These are phyloP conservation scores for Sussaba pulchella DNA, from an alignment of 2,888 invertebrate species.

Conservation along the genomic window DNA sequence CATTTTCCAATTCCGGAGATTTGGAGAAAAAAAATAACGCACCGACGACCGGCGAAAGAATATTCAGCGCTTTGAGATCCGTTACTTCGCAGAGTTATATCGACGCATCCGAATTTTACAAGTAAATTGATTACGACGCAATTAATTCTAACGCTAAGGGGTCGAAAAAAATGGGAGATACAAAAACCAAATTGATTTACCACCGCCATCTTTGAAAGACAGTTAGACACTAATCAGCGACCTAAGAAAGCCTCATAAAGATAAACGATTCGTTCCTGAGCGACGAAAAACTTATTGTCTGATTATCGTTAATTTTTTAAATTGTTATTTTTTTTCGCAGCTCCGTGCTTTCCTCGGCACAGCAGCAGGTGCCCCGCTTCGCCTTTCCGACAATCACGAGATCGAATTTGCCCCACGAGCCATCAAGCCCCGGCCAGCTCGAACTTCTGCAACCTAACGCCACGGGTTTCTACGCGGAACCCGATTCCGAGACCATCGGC, in stretches of 20 bases:
- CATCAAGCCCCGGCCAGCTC: slow-evolving; percentile 60
- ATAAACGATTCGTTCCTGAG: too few species aligned
- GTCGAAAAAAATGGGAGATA: background rate
- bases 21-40: slow-evolving; percentile 71
- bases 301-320: background rate
- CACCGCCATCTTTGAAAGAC: too few species aligned
- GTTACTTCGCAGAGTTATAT: slow-evolving; percentile 82
- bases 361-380: slow-evolving; percentile 78
- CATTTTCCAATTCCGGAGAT: slow-evolving; percentile 42
- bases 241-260: too few species aligned
- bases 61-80: slow-evolving; percentile 81
- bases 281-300: too few species aligned
- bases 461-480: slow-evolving; percentile 73
- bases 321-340: slow-evolving; percentile 68
- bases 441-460: slow-evolving; percentile 64
- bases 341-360: slow-evolving; percentile 78
- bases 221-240: too few species aligned
- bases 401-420: slow-evolving; percentile 65
- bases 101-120: slow-evolving; percentile 82
- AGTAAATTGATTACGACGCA: slow-evolving; percentile 72
- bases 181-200: too few species aligned
- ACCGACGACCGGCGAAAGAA: slow-evolving; percentile 81
- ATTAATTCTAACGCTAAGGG: too few species aligned
- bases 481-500: slow-evolving; percentile 66
- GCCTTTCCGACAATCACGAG: slow-evolving; percentile 73